These are phyloP conservation scores for Uromys caudimaculatus DNA, from an alignment of 2,797 vertebrate species.

Conservation along the genomic window DNA sequence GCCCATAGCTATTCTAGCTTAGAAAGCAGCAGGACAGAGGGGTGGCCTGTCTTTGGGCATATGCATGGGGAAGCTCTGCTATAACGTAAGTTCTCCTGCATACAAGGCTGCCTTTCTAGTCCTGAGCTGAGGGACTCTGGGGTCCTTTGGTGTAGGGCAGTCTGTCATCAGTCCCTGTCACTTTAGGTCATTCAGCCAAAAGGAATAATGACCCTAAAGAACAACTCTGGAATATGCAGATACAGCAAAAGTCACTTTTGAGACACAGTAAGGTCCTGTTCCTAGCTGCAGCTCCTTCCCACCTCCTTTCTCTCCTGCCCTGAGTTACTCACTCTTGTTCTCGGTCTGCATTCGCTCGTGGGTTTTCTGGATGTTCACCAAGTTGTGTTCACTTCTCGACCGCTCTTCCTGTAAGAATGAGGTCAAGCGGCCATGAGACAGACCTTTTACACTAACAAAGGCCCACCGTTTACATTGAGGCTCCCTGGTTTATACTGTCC, in stretches of 20 bases:
- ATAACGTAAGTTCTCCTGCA: neutral
- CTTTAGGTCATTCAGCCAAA: neutral
- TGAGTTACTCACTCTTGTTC: slow-evolving; percentile 92
- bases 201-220: neutral
- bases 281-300: fast-evolving
- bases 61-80: no score
- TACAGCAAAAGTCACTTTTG: neutral
- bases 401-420: slow-evolving; percentile 91
- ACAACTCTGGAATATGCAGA: neutral
- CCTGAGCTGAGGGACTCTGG: neutral
- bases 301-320: neutral
- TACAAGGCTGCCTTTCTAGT: neutral
- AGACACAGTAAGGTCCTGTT: fast-evolving
- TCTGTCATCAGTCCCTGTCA: neutral
- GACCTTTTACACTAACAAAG: neutral
- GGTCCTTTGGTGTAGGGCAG: neutral
- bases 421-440: neutral
- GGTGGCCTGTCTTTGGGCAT: neutral
- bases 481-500: neutral
- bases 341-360: slow-evolving; percentile 97
- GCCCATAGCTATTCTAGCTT: neutral
- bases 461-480: neutral
- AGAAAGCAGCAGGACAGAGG: neutral
- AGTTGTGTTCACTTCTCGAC: slow-evolving; percentile 94
- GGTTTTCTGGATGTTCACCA: slow-evolving; percentile 97